phyloP scores from a whole-genome alignment of 2,113 vertebrate genomes.

The Mus pahari region DNA sequence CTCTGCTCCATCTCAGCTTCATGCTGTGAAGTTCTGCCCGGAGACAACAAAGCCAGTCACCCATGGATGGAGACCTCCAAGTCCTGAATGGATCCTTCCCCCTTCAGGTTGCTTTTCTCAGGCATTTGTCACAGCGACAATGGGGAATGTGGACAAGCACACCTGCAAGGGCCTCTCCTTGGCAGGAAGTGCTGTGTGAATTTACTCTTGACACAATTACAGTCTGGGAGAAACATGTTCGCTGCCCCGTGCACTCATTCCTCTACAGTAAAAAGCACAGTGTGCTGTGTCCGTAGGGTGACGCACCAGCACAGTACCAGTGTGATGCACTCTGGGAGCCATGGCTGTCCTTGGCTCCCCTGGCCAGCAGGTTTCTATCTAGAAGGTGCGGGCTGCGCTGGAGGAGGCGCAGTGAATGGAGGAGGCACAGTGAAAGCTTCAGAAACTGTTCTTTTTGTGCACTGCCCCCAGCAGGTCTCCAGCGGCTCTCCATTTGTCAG shows the following conservation, averaged over 20 bases:
- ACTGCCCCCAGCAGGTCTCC: not conserved
- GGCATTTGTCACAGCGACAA: not conserved
- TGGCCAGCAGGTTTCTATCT: not conserved
- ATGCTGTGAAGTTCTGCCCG: not conserved
- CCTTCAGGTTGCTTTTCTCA: not conserved
- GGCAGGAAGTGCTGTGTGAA: constrained; percentile 8
- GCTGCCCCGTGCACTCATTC: not conserved
- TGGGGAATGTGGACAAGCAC: not conserved
- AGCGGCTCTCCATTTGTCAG: not conserved
- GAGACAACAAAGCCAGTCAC: not conserved
- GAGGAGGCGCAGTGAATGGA: not conserved
- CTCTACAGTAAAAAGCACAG: not conserved
- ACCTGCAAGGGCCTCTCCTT: not conserved
- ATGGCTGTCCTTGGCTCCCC: not conserved
- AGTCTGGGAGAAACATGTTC: not conserved
- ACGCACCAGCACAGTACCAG: not conserved
- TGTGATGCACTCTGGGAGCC: not conserved
- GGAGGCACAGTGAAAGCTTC: not conserved
- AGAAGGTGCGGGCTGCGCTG: not conserved
- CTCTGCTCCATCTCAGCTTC: not conserved
- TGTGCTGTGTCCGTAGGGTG: not conserved
- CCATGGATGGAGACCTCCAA: no score
- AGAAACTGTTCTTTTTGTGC: not conserved
- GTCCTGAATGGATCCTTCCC: not conserved
- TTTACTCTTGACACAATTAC: not conserved